Base-by-base conservation (phyloP, 2,797 vertebrate species). In the Acrossocheilus wenchowensis region DNA sequence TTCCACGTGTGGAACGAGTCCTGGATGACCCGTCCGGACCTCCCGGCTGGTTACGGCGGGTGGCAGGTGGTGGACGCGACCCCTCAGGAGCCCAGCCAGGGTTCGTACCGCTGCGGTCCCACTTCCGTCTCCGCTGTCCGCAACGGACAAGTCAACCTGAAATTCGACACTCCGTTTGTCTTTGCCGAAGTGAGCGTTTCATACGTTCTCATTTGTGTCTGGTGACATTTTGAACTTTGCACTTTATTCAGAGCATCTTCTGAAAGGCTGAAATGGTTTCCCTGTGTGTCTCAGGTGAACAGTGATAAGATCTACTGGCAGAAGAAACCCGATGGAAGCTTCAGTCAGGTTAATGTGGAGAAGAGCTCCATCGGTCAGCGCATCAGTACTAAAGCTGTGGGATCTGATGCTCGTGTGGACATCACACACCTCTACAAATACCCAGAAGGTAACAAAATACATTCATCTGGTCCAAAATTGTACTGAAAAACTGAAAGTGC, bases 1-100 rank as follows among this genome's bases (percentile, higher is more conserved):
- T 99, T 98, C 93, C 97, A 99, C 0, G 97, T 98, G 9, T 99
- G 97, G 97, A 98, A 98, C 5, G 97, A 99, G 90, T 97, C 96
- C 88, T 99, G 97, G 98, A 97, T 99, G 97, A 95, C 95, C 23
- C 94, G 98, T 66, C 96, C 96, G 0, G 97, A 98, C 93, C 94
- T 99, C 72, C 97, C 97, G 7, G 83, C 91, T 0, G 97, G 97
- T 9, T 92, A 96, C 0, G 95, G 96, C 0, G 97, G 97, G 3
- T 99, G 97, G 97, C 97, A 98, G 92, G 97, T 97, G 3, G 94
- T 99, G 0, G 97, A 98, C 1, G 95, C 97, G 19, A 99, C 97
- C 0, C 97, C 97, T 0, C 97, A 98, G 91, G 97, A 98, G 92
- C 97, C 96, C 7, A 98, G 97, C 90, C 85, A 60, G 94, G 95